A percentile compares a stretch with the other conserved stretches of the same genome.
These are phyloP conservation scores for Ylistrum balloti DNA, from an alignment of 1,140 invertebrate species.

Conservation along the genomic window DNA sequence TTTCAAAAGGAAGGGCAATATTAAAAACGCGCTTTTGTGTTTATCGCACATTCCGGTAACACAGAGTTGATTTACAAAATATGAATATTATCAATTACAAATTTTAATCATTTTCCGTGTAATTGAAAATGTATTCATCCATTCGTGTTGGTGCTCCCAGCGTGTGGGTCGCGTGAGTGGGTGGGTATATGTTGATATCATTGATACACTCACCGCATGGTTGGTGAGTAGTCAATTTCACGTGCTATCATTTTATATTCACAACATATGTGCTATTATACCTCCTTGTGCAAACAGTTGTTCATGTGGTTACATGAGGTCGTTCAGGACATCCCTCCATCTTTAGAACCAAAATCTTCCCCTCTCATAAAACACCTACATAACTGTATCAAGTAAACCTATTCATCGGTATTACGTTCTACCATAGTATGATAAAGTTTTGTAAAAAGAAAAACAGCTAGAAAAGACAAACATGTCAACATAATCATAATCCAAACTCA, in stretches of 20 bases:
- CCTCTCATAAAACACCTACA: too few species aligned
- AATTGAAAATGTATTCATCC: neutral
- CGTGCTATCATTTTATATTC: neutral
- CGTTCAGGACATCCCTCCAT: neutral
- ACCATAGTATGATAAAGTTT: too few species aligned
- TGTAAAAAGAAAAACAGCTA: too few species aligned
- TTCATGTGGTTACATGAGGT: neutral
- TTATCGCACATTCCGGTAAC: neutral
- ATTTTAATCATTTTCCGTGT: neutral
- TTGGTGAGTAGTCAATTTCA: neutral
- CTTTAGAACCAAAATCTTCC: neutral
- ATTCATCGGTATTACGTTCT: too few species aligned
- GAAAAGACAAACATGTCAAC: too few species aligned
- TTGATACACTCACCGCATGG: neutral
- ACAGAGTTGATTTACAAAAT: neutral
- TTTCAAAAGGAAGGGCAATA: neutral
- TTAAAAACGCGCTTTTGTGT: neutral
- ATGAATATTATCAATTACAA: slow-evolving; percentile 24
- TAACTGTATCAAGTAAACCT: too few species aligned
- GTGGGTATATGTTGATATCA: neutral
- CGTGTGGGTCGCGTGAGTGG: neutral
- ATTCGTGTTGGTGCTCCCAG: neutral
- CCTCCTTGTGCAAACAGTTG: neutral
- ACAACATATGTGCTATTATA: slow-evolving; percentile 9
- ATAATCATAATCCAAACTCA: too few species aligned